Conservation (phyloP, 1,140 invertebrate genomes). For the Drosophila auraria region DNA sequence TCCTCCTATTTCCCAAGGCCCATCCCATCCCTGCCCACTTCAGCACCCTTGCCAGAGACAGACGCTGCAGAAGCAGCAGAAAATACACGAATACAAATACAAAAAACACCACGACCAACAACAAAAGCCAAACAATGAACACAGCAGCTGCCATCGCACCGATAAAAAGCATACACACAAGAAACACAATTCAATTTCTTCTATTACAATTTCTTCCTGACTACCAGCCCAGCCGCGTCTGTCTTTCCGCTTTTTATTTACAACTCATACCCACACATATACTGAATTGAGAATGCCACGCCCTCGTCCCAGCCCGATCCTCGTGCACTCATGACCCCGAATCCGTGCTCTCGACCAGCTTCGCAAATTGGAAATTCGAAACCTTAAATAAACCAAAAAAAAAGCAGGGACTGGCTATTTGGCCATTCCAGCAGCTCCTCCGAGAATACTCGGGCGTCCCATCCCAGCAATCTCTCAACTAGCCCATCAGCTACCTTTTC, state of each 20-base stretch:
- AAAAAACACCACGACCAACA: conserved; percentile 20
- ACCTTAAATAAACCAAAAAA: conserved; percentile 18
- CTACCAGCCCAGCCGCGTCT: conserved; percentile 45
- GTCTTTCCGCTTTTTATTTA: conserved; percentile 49
- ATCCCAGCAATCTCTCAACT: conserved; percentile 3
- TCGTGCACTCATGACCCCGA: conserved; percentile 10
- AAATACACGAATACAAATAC: conserved; percentile 27
- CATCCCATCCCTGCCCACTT: neutral
- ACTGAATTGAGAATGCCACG: conserved; percentile 48
- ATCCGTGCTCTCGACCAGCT: conserved; percentile 17
- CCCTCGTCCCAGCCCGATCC: conserved; percentile 30
- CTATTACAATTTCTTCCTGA: conserved; percentile 73
- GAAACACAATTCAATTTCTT: conserved; percentile 80
- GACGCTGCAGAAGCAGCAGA: conserved; percentile 27
- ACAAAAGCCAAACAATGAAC: conserved; percentile 56
- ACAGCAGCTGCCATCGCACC: conserved; percentile 71
- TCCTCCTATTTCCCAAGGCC: conserved; percentile 18
- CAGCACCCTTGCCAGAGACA: conserved; percentile 35
- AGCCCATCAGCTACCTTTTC: conserved; percentile 35
- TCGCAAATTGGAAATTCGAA: conserved; percentile 37
- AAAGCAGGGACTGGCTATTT: neutral
- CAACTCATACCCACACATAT: conserved; percentile 44
- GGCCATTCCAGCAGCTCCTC: conserved; percentile 1
- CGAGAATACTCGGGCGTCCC: conserved; percentile 1
- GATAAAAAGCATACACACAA: conserved; percentile 51